Conservation (phyloP, 2,888 invertebrate species). For the Leptarthrus brevirostris region DNA sequence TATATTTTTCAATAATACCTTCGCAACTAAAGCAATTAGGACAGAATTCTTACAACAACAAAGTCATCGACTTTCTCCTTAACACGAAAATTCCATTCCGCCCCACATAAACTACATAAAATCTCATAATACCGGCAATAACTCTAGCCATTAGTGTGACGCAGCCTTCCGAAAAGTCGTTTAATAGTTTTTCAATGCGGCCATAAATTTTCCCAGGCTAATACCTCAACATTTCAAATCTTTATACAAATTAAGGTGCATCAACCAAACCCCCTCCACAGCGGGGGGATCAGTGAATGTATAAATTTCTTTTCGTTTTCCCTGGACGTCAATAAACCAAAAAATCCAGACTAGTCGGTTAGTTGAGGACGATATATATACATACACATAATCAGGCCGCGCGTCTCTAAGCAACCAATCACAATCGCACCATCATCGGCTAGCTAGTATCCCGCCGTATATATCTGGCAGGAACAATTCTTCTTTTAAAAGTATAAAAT, state of each 20-base stretch:
- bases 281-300: slow-evolving; percentile 13
- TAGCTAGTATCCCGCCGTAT: slow-evolving; percentile 1
- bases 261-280: slow-evolving; percentile 11
- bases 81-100: not conserved
- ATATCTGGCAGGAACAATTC: slow-evolving; percentile 30
- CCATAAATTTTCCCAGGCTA: slow-evolving; percentile 28
- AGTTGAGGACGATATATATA: not conserved
- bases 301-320: slow-evolving; percentile 36
- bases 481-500: slow-evolving; percentile 48
- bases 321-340: slow-evolving; percentile 30
- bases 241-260: slow-evolving; percentile 31
- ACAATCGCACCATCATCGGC: not conserved
- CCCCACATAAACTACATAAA: not conserved
- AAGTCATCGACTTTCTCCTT: slow-evolving; percentile 4
- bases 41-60: too few relatives aligned
- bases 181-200: slow-evolving; percentile 43
- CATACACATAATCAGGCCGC: not conserved
- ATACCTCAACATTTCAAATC: slow-evolving; percentile 41
- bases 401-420: slow-evolving; percentile 5
- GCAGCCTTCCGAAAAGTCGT: slow-evolving; percentile 40
- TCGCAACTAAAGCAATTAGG: too few relatives aligned
- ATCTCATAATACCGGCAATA: slow-evolving; percentile 33
- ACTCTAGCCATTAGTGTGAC: slow-evolving; percentile 38
- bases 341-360: not conserved
- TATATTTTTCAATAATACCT: too few relatives aligned